A percentile compares a stretch with the other conserved stretches of the same genome.
These are phyloP conservation scores for Anniella stebbinsi DNA, from an alignment of 2,797 vertebrate genomes.

Conservation along the genomic window DNA sequence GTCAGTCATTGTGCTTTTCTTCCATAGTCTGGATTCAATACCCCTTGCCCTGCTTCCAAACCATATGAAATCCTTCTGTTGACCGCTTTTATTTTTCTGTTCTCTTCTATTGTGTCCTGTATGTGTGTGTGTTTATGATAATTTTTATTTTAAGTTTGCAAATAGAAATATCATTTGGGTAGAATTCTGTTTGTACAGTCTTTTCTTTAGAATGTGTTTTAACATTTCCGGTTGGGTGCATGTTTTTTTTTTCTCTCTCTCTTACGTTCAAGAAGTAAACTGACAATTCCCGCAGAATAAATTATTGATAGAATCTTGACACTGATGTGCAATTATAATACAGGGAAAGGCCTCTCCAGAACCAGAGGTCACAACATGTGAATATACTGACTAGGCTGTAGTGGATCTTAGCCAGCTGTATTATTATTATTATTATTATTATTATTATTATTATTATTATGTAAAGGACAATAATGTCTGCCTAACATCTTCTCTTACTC, in stretches of 20 bases:
- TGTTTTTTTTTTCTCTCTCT: not conserved
- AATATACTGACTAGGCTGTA: slow-evolving; percentile 5
- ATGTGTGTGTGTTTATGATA: not conserved
- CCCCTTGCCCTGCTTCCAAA: slow-evolving; percentile 8
- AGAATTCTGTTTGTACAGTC: not conserved
- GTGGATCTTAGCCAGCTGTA: not conserved
- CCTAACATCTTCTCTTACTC: not conserved
- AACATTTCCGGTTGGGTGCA: not conserved
- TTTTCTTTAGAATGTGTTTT: not conserved
- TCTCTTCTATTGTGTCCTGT: not conserved
- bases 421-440: not conserved
- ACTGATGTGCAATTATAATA: slow-evolving; percentile 12
- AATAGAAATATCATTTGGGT: not conserved
- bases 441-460: not conserved
- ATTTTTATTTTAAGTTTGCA: not conserved
- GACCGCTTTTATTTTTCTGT: slow-evolving; percentile 8
- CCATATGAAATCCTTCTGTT: slow-evolving; percentile 20
- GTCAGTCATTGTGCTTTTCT: slow-evolving; percentile 31
- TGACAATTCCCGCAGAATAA: slow-evolving; percentile 35
- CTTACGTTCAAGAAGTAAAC: slow-evolving; percentile 8
- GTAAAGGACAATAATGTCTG: slow-evolving; percentile 14
- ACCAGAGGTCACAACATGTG: slow-evolving; percentile 24
- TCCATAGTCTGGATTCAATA: slow-evolving; percentile 18
- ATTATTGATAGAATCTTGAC: slow-evolving; percentile 49
- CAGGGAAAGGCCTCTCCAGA: slow-evolving; percentile 3